phyloP scores from a whole-genome alignment of 2,888 invertebrate genomes.

The Drosophila kuntzei region DNA sequence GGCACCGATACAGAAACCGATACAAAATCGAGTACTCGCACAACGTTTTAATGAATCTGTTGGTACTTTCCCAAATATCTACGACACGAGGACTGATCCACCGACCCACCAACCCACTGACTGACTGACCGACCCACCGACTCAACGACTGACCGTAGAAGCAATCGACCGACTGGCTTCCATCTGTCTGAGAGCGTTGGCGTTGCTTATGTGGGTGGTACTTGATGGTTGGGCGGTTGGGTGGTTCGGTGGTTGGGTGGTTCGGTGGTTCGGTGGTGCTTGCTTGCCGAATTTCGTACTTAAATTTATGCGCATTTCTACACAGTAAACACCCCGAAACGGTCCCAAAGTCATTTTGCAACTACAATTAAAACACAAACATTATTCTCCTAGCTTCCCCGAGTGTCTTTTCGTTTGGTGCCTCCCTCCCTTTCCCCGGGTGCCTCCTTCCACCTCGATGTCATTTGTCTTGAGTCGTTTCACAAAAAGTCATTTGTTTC shows the following conservation, averaged over 20 bases:
- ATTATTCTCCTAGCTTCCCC: conserved; percentile 35
- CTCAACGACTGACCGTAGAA: conserved; percentile 1
- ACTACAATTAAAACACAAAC: conserved; percentile 72
- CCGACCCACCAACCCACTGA: conserved; percentile 17
- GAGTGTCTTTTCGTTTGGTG: neutral
- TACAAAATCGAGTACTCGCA: conserved; percentile 21
- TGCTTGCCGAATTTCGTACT: conserved; percentile 33
- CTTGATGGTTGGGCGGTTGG: conserved; percentile 22
- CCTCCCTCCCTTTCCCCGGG: conserved; percentile 3
- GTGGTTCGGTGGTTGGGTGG: conserved; percentile 26
- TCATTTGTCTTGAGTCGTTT: conserved; percentile 35
- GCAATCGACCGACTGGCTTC: conserved; percentile 32
- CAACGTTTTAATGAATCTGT: conserved; percentile 45
- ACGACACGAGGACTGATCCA: conserved; percentile 5
- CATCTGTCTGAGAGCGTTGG: conserved; percentile 42
- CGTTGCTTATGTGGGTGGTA: conserved; percentile 32
- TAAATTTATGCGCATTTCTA: conserved; percentile 71
- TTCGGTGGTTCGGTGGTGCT: no score
- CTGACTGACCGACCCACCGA: conserved; percentile 9
- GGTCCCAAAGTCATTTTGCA: conserved; percentile 61
- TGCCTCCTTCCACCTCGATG: neutral
- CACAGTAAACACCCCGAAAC: conserved; percentile 61
- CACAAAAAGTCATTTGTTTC: conserved; percentile 71
- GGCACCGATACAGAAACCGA: conserved; percentile 18
- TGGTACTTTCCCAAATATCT: conserved; percentile 49